Evolutionary conservation across 1,140 invertebrate genomes (phyloP), one percentile per base, ranked within the genome.

Genomic region (Aphis gossypii): DNA sequence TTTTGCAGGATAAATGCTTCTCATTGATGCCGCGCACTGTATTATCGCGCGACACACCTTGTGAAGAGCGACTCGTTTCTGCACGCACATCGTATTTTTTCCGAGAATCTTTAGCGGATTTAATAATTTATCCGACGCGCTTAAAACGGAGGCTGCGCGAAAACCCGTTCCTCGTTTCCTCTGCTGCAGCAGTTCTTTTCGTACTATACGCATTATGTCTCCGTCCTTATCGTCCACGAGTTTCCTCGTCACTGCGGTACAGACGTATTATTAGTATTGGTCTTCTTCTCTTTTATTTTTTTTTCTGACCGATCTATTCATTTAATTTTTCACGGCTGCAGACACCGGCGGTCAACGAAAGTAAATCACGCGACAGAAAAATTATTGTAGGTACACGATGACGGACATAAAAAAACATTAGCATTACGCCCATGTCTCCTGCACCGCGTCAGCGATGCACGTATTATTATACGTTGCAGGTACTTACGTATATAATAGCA

Each of bases 41-140:
- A 84, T 93, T 93, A 86, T 86, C 46, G 82, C 46, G 92, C 92
- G 92, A 93, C 92, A 93, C 92, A 82, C 92, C 92, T 93, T 93
- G 92, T 93, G 92, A 93, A 93, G 92, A 93, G 82, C 82, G 30
- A 93, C 92, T 93, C 82, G 92, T 93, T 93, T 93, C 82, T 48
- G 38, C 35, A 51, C 82, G 76, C 92, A 44, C 92, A 23, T 84
- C 35, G 92, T 84, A 56, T 86, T 84, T 84, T 86, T 93, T 93
- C 92, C 51, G 82, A 93, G 92, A 93, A 93, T 84, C 68, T 86
- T 83, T 84, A 93, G 82, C 38, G 30, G 35, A 83, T 86, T 93
- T 83, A 51, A 93, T 93, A 82, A 86, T 93, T 93, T 93, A 93
- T 93, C 92, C 92, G 82, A 35, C 48, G 76, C 38, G 48, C 68